Base-by-base conservation (phyloP, 2,888 invertebrate genomes). In the Lepidocyrtinus sp. region DNA sequence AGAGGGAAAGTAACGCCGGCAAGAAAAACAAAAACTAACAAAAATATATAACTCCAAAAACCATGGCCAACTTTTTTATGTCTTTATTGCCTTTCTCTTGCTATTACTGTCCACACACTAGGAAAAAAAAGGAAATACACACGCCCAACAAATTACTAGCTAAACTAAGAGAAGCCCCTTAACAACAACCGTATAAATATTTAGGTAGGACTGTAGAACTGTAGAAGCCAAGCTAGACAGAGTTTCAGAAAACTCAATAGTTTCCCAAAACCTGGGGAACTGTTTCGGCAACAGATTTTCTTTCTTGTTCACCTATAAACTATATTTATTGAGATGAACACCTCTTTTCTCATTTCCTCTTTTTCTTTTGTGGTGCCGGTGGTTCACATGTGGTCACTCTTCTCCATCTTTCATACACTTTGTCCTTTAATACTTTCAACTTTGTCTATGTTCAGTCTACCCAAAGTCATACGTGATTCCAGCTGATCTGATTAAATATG, bases 1-100 rank as follows among this genome's bases (percentile, higher is more conserved):
- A 59, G 59, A 59, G 22, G 22, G 22, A 59, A 59, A 59, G 22
- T 59, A 59, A 59, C 22, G 59, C 59, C 2, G 59, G 59, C 17
- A 63, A 50, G 36, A 59, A 59, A 21, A 65, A 25, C 25, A 71
- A 61, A 26, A 27, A 59, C 59, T 24, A 59, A 36, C 46, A 64
- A 55, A 36, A 67, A 67, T 46, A 36, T 64, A 46, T 70, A 61
- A 59, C 27, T 61, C 68, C 67, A 63, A 73, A 71, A 78, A 71
- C 25, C 77, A 73, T 36, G 59, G 27, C 72, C 62, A 78, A 78
- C 67, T 78, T 78, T 67, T 63, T 75, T 78, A 78, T 78, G 73
- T 78, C 73, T 78, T 78, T 78, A 78, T 78, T 73, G 79, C 64
- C 69, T 67, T 73, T 73, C 78, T 63, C 78, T 55, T 55, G 46